Evolutionary conservation across 2,797 vertebrate genomes (phyloP).

Genomic region (Carapus acus): DNA sequence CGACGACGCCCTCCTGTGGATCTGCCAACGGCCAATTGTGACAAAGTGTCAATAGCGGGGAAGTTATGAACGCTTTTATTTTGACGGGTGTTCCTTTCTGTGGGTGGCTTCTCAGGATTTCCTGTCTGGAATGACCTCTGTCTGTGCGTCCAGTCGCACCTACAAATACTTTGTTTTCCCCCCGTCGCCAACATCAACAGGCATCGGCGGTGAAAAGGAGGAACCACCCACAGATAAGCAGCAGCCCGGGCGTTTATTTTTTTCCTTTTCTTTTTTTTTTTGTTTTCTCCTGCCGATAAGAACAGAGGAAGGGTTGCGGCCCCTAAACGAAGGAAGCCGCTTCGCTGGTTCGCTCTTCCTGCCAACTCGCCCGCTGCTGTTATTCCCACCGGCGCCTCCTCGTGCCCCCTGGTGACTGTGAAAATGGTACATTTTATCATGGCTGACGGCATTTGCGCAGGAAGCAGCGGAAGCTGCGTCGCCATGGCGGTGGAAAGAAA

Average conservation of each 20-base stretch:
- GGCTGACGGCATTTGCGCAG: too few relatives aligned
- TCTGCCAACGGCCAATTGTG: slow-evolving; percentile 26
- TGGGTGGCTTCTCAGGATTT: slow-evolving; percentile 4
- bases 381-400: slow-evolving; percentile 24
- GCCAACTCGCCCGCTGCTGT: slow-evolving; percentile 8
- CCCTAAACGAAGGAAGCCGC: slow-evolving; percentile 44
- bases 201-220: slow-evolving; percentile 23
- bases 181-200: slow-evolving; percentile 45
- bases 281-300: slow-evolving; percentile 46
- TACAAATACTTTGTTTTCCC: too few relatives aligned
- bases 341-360: slow-evolving; percentile 39
- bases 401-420: too few relatives aligned
- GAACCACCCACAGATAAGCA: slow-evolving; percentile 44
- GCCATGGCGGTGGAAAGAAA: too few relatives aligned
- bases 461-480: too few relatives aligned
- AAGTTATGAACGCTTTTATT: slow-evolving; percentile 8
- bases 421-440: too few relatives aligned
- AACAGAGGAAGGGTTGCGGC: slow-evolving; percentile 54
- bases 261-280: slow-evolving; percentile 51
- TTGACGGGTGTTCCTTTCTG: slow-evolving; percentile 3
- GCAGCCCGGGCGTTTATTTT: too few relatives aligned
- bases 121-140: neutral
- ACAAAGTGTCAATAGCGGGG: slow-evolving; percentile 24
- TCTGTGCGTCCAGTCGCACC: neutral
- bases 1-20: neutral